A percentile compares a stretch with the other conserved stretches of the same genome.
phyloP scores from a whole-genome alignment of 2,797 vertebrate species.

The Gadopsis marmoratus region DNA sequence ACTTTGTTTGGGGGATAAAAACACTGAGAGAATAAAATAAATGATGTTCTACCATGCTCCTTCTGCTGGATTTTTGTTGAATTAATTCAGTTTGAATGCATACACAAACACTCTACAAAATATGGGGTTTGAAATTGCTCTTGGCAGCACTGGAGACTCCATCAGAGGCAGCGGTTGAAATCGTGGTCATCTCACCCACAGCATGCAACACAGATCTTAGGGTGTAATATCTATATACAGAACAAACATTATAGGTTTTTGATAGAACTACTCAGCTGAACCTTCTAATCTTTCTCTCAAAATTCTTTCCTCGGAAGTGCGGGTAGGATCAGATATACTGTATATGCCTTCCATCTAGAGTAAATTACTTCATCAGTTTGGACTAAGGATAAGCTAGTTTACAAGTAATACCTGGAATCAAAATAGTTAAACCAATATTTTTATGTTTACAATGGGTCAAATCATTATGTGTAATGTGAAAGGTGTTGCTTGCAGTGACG shows the following conservation, averaged over 20 bases:
- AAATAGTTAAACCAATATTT: not conserved
- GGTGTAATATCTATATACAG: conserved; percentile 16
- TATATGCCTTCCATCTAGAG: not conserved
- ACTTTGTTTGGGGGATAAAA: conserved; percentile 22
- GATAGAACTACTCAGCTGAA: conserved; percentile 20
- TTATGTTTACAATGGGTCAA: not conserved
- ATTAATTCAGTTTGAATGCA: conserved; percentile 41
- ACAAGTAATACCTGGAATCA: not conserved
- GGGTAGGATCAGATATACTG: not conserved
- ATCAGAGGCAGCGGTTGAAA: conserved; percentile 37
- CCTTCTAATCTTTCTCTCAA: conserved; percentile 16
- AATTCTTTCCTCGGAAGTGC: conserved; percentile 12
- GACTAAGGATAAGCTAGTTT: not conserved
- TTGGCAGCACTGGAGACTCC: conserved; percentile 24
- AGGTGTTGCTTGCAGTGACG: not conserved
- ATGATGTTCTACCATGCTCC: conserved; percentile 13
- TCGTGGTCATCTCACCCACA: conserved; percentile 5
- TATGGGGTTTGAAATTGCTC: conserved; percentile 41
- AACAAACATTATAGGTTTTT: conserved; percentile 28
- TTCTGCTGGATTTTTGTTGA: conserved; percentile 32
- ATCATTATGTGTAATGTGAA: not conserved
- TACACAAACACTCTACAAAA: conserved; percentile 32
- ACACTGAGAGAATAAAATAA: conserved; percentile 2
- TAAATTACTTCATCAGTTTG: conserved; percentile 2
- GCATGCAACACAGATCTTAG: conserved; percentile 12